Evolutionary conservation across 2,888 invertebrate species (phyloP), one percentile per base, ranked within the genome.

Genomic region (Suillia variegata): DNA sequence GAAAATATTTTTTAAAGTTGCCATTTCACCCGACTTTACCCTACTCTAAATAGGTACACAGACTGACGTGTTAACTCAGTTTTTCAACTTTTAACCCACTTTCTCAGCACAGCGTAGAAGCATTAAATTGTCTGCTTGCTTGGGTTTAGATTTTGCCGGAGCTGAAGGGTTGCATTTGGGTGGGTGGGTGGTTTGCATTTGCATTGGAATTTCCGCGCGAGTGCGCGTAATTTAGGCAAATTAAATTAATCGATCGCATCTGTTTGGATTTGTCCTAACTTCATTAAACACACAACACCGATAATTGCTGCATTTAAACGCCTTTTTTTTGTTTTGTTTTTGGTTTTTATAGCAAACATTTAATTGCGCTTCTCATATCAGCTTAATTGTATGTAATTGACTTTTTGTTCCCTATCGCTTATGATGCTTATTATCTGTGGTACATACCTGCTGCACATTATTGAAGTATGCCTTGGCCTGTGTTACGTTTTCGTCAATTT

Each of bases 381-480:
- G 38, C 13, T 38, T 38, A n/a, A n/a, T 10, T 10, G n/a, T 38
- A n/a, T 5, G n/a, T 13, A 38, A 38, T 38, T 38, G 38, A 5
- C n/a, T 38, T n/a, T 3, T 38, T 10, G 38, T 38, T 8, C n/a
- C n/a, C n/a, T n/a, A n/a, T n/a, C n/a, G n/a, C n/a, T n/a, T n/a
- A n/a, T n/a, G n/a, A n/a, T n/a, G n/a, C n/a, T n/a, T n/a, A n/a
- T n/a, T n/a, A n/a, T n/a, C n/a, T n/a, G n/a, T n/a, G n/a, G n/a
- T 4, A 68, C 84, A 79, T 76, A 92, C 92, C 87, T 91, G 88
- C 85, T 90, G 88, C 77, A 92, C 89, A 67, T 89, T 87, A 71
- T 88, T 87, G 68, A 93, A 84, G 82, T 87, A 87, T 59, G 79
- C 80, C 73, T 85, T 86, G 51, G 87, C 85, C 67, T 85, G 84